A percentile compares a stretch with the other conserved stretches of the same genome.
These are phyloP conservation scores for Drosophila multiciliata DNA, from an alignment of 2,888 invertebrate species.

Conservation along the genomic window DNA sequence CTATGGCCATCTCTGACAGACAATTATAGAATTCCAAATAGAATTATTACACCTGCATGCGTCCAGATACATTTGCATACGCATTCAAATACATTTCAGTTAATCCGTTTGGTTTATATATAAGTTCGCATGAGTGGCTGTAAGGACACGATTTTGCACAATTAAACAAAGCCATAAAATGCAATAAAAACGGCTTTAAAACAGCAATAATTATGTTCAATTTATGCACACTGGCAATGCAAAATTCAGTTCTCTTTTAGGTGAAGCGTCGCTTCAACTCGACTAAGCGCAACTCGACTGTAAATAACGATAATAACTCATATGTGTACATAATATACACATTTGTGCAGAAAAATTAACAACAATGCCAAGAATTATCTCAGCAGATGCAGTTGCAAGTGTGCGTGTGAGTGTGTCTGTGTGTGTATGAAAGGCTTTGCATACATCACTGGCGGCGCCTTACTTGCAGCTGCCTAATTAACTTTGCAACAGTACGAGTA, in stretches of 20 bases:
- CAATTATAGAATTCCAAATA: conserved; percentile 73
- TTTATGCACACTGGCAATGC: conserved; percentile 24
- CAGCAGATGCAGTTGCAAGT: conserved; percentile 15
- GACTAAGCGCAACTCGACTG: conserved; percentile 20
- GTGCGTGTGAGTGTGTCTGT: neutral
- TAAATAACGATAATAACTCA: conserved; percentile 36
- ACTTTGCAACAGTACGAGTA: conserved; percentile 39
- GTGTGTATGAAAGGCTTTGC: conserved; percentile 29
- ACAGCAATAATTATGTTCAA: conserved; percentile 50
- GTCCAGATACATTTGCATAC: conserved; percentile 6
- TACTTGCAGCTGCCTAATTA: conserved; percentile 56
- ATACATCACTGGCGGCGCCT: conserved; percentile 41
- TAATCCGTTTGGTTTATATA: neutral
- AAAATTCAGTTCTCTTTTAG: conserved; percentile 1
- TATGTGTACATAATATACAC: neutral
- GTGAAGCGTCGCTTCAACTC: conserved; percentile 1
- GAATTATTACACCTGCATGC: conserved; percentile 74
- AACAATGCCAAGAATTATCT: conserved; percentile 38
- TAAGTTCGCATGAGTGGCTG: conserved; percentile 5
- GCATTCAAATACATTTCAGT: neutral
- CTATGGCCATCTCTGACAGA: conserved; percentile 10
- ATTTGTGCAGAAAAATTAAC: conserved; percentile 21
- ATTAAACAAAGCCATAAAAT: conserved; percentile 49
- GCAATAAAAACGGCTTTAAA: conserved; percentile 51
- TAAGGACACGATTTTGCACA: conserved; percentile 10